A percentile compares a stretch with the other conserved stretches of the same genome.
Conservation (phyloP, 2,888 invertebrate genomes). For the Caenorhabditis wallacei region DNA sequence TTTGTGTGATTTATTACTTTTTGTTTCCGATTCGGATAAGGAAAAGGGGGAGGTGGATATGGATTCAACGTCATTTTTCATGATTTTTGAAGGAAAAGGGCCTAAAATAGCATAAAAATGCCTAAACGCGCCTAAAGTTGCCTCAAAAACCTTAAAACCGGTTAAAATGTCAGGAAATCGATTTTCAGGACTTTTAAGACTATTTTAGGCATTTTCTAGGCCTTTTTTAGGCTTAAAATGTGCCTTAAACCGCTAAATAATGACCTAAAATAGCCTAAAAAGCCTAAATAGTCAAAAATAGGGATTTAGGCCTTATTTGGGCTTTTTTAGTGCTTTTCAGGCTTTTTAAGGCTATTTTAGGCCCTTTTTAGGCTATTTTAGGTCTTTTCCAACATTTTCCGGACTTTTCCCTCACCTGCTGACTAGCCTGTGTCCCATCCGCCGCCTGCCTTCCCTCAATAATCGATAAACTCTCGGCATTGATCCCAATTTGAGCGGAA, state of each 20-base stretch:
- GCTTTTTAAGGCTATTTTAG: too few species aligned
- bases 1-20: conserved; percentile 44
- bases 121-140: too few species aligned
- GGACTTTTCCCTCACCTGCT: conserved; percentile 59
- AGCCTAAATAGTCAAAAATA: too few species aligned
- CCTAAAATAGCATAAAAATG: not conserved
- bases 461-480: conserved; percentile 88
- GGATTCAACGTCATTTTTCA: not conserved
- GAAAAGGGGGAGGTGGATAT: not conserved
- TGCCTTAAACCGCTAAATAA: too few species aligned
- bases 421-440: conserved; percentile 82
- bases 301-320: too few species aligned
- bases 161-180: too few species aligned
- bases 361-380: not conserved
- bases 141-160: too few species aligned
- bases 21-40: not conserved
- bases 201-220: too few species aligned
- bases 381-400: not conserved
- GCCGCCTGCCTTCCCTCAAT: conserved; percentile 84
- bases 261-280: too few species aligned
- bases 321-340: too few species aligned
- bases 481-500: conserved; percentile 89
- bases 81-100: not conserved
- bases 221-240: too few species aligned
- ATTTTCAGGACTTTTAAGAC: too few species aligned